These are phyloP conservation scores for Eurytoma adleriae DNA, from an alignment of 2,888 invertebrate species.

Conservation along the genomic window DNA sequence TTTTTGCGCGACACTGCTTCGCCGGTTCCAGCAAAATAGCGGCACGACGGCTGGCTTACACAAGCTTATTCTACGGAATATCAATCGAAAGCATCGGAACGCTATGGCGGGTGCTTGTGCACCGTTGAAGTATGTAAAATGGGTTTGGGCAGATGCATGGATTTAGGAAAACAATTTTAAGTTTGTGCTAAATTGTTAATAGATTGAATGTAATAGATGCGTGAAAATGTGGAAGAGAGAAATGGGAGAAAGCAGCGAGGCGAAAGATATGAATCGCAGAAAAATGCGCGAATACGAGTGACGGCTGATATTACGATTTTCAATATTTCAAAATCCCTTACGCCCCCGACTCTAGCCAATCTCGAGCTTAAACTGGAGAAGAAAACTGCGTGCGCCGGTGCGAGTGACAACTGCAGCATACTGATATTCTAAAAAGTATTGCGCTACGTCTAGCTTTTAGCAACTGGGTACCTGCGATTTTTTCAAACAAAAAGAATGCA, in stretches of 20 bases:
- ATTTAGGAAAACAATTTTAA: not conserved
- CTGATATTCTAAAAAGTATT: conserved; percentile 64
- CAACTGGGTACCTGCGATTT: not conserved
- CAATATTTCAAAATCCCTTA: conserved; percentile 70
- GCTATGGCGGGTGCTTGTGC: no score
- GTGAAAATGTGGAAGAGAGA: conserved; percentile 37
- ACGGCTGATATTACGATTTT: conserved; percentile 64
- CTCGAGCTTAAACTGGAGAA: conserved; percentile 7
- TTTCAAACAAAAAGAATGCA: not conserved
- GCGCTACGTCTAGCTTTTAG: conserved; percentile 43
- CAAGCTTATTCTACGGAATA: no score
- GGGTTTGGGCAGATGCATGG: not conserved
- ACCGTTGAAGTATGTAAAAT: no score
- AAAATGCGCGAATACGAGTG: conserved; percentile 36
- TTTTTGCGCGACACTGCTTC: not conserved
- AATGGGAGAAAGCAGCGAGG: conserved; percentile 44
- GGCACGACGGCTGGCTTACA: no score
- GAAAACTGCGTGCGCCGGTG: conserved; percentile 57
- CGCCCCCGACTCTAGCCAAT: not conserved
- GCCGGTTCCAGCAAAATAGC: not conserved
- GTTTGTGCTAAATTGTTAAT: not conserved
- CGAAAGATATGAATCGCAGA: conserved; percentile 42
- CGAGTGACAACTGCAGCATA: conserved; percentile 70
- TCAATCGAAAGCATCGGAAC: no score
- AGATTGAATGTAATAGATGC: not conserved